Conservation (phyloP, 2,888 invertebrate genomes). For the Anoncus sp. region DNA sequence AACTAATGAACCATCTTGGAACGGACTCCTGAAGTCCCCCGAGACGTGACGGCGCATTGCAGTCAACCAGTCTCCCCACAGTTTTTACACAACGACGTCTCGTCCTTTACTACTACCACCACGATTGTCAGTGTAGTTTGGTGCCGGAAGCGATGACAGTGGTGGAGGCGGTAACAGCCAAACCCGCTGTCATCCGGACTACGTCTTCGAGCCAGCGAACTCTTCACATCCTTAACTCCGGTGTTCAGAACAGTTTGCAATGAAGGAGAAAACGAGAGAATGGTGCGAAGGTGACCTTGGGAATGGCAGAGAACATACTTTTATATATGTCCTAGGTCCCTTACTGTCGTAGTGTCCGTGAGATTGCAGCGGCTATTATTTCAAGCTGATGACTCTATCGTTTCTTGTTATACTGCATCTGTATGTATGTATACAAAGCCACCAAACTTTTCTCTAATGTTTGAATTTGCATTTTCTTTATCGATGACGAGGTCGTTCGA, state of each 20-base stretch:
- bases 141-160: background rate
- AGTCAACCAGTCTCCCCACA: slow-evolving; percentile 73
- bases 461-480: slow-evolving; percentile 57
- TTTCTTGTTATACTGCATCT: slow-evolving; percentile 8
- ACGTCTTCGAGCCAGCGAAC: slow-evolving; percentile 46
- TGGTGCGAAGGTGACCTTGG: slow-evolving; percentile 5
- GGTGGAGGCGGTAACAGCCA: slow-evolving; percentile 41
- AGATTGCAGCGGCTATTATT: slow-evolving; percentile 40
- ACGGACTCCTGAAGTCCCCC: slow-evolving; percentile 79
- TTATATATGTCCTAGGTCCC: slow-evolving; percentile 5
- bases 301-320: slow-evolving; percentile 15
- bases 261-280: slow-evolving; percentile 21
- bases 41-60: slow-evolving; percentile 83
- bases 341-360: slow-evolving; percentile 13
- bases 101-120: slow-evolving; percentile 36
- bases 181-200: slow-evolving; percentile 58
- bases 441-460: slow-evolving; percentile 36
- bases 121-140: background rate
- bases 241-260: slow-evolving; percentile 10
- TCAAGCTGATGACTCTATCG: slow-evolving; percentile 22
- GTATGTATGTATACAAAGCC: slow-evolving; percentile 18
- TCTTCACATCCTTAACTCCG: slow-evolving; percentile 48
- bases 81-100: slow-evolving; percentile 58
- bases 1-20: slow-evolving; percentile 83
- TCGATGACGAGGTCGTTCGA: slow-evolving; percentile 35